Evolutionary conservation across 2,797 vertebrate species (phyloP).

Genomic region (Falco naumanni): DNA sequence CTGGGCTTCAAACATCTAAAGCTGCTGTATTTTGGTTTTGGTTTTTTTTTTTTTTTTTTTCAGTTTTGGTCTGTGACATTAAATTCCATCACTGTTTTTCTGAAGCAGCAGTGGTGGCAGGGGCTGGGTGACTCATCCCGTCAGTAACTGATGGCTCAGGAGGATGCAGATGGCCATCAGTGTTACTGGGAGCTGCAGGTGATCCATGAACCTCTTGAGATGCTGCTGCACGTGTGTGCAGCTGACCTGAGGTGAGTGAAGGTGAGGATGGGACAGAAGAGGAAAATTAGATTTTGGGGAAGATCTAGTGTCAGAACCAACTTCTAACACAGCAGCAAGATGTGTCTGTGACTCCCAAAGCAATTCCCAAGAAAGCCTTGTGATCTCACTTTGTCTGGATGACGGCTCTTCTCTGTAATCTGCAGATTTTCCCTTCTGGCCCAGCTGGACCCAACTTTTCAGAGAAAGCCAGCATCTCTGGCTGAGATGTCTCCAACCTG

Average conservation of each 20-base stretch:
- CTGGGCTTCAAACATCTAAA: background rate
- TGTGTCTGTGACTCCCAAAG: background rate
- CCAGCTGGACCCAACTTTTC: background rate
- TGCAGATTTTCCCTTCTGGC: background rate
- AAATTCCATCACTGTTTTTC: background rate
- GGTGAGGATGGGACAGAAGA: background rate
- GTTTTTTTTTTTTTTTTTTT: too few species aligned
- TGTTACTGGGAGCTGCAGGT: background rate
- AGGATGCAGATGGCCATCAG: background rate
- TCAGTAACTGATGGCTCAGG: background rate
- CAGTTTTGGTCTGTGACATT: background rate
- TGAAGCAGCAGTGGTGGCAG: background rate
- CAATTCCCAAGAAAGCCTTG: background rate
- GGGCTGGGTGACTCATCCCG: background rate
- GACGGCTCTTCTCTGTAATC: background rate
- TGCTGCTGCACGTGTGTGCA: rapidly evolving
- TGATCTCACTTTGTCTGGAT: background rate
- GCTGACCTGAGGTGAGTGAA: background rate
- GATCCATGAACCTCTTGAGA: background rate
- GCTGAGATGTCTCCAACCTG: background rate
- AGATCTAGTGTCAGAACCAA: background rate
- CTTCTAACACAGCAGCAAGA: background rate
- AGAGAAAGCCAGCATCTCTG: background rate
- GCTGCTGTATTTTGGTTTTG: too few species aligned
- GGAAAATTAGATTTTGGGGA: background rate